Conservation (phyloP, 1,140 invertebrate species). For the Bursaphelenchus mucronatus region DNA sequence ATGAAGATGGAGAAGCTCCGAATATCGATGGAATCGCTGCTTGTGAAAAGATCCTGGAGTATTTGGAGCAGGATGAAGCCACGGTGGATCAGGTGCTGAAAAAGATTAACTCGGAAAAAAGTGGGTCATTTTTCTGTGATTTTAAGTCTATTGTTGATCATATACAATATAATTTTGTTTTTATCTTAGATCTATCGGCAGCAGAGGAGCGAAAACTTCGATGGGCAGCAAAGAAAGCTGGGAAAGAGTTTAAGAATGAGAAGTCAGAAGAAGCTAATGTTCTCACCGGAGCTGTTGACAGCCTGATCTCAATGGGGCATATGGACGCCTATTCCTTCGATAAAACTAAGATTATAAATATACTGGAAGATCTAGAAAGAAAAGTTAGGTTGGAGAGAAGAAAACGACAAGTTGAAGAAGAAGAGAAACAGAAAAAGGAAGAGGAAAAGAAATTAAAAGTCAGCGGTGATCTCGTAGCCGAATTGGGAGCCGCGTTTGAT, state of each 20-base stretch:
- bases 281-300: constrained; percentile 35
- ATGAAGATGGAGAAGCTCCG: constrained; percentile 19
- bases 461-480: constrained; percentile 14
- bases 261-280: constrained; percentile 24
- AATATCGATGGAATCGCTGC: constrained; percentile 25
- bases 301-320: constrained; percentile 32
- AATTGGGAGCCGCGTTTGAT: too few species aligned
- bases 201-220: constrained; percentile 43
- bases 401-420: constrained; percentile 3
- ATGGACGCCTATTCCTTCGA: constrained; percentile 40
- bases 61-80: constrained; percentile 12
- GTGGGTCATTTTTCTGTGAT: constrained; percentile 20
- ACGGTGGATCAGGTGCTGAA: constrained; percentile 38
- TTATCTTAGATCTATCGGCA: constrained; percentile 39
- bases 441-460: neutral
- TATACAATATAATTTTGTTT: neutral
- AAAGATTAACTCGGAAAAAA: constrained; percentile 35
- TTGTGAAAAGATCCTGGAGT: constrained; percentile 26
- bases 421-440: neutral
- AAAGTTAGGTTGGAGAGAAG: neutral
- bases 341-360: constrained; percentile 12
- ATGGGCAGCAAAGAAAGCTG: constrained; percentile 44
- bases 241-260: constrained; percentile 26
- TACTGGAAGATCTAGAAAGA: constrained; percentile 22
- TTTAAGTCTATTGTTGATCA: constrained; percentile 2